A percentile compares a stretch with the other conserved stretches of the same genome.
Conservation (phyloP, 23 tunicate species). For the Phallusia fumigata region DNA sequence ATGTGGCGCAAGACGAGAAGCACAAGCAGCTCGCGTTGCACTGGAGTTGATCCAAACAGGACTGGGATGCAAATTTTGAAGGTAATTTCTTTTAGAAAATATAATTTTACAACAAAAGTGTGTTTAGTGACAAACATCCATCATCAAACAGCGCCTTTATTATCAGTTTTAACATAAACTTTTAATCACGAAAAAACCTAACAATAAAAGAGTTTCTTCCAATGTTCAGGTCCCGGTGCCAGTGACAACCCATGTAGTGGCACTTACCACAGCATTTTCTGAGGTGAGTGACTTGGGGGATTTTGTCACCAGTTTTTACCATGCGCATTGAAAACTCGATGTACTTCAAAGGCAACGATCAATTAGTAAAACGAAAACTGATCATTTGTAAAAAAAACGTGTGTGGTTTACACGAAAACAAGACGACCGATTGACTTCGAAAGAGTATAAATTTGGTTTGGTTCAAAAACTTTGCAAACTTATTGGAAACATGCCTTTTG, state of each 20-base stretch:
- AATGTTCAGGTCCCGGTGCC: slow-evolving; percentile 55
- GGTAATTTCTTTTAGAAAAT: slow-evolving; percentile 39
- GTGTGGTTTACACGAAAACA: too few relatives aligned
- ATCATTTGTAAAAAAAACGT: too few relatives aligned
- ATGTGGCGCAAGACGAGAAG: slow-evolving; percentile 97
- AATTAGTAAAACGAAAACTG: background rate
- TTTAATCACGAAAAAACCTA: background rate
- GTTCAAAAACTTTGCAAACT: background rate
- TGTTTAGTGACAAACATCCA: too few relatives aligned
- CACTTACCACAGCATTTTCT: slow-evolving; percentile 71
- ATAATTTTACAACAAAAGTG: too few relatives aligned
- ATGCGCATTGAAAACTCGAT: too few relatives aligned
- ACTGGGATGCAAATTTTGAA: slow-evolving; percentile 62
- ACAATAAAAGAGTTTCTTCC: background rate
- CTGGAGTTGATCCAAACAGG: slow-evolving; percentile 88
- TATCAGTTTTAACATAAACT: too few relatives aligned
- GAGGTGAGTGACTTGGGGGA: too few relatives aligned
- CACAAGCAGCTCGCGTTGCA: slow-evolving; percentile 37
- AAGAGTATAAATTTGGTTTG: background rate
- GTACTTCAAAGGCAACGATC: too few relatives aligned
- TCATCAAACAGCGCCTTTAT: too few relatives aligned
- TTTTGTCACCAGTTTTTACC: too few relatives aligned
- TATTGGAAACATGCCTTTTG: too few relatives aligned
- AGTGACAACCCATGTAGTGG: slow-evolving; percentile 74
- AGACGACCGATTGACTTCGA: too few relatives aligned